A percentile compares a stretch with the other conserved stretches of the same genome.
These are phyloP conservation scores for Hirtodrosophila alboralis DNA, from an alignment of 2,888 invertebrate genomes.

Conservation along the genomic window DNA sequence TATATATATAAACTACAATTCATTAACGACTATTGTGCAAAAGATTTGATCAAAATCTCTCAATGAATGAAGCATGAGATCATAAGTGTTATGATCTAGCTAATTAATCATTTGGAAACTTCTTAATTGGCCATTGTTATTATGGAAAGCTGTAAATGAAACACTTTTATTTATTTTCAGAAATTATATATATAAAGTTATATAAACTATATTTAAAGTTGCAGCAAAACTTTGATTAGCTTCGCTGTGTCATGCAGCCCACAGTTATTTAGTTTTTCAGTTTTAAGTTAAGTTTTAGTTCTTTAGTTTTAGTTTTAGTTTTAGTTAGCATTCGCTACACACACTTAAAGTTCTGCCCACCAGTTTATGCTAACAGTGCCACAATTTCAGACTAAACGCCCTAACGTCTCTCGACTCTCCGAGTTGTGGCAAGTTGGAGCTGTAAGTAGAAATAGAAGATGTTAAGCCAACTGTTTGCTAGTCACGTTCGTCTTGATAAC, in stretches of 20 bases:
- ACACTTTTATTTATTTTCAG: neutral
- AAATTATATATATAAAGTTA: too few species aligned
- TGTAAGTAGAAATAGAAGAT: conserved; percentile 32
- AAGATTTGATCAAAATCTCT: conserved; percentile 30
- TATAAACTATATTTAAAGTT: conserved; percentile 30
- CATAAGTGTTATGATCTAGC: neutral
- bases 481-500: conserved; percentile 79
- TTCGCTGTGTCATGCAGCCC: conserved; percentile 16
- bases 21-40: conserved; percentile 40
- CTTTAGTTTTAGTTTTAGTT: too few species aligned
- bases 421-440: conserved; percentile 17
- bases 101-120: conserved; percentile 2
- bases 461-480: conserved; percentile 75
- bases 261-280: conserved; percentile 10
- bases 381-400: conserved; percentile 49
- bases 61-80: conserved; percentile 4
- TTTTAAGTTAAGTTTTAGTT: neutral
- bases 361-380: conserved; percentile 20
- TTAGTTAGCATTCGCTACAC: conserved; percentile 6
- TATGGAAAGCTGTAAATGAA: neutral
- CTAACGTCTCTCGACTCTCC: conserved; percentile 34
- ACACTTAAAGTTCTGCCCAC: conserved; percentile 26
- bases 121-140: neutral
- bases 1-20: too few species aligned
- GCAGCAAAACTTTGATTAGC: conserved; percentile 39